Percentiles rank a stretch among this genome's conserved stretches.
These are phyloP conservation scores for Achlya flavicornis DNA, from an alignment of 2,888 invertebrate species.

Conservation along the genomic window DNA sequence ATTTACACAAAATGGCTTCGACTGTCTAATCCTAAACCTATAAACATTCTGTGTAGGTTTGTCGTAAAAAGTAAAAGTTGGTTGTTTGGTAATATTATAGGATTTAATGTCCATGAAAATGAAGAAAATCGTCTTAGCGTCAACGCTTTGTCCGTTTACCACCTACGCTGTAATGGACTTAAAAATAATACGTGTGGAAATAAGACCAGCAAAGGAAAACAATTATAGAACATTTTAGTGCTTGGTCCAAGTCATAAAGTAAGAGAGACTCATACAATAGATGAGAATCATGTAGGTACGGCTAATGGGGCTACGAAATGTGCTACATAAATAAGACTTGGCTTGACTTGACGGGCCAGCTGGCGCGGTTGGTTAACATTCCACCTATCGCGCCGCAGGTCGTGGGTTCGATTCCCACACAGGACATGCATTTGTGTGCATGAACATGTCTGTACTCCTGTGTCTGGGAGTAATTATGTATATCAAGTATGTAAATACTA, in stretches of 20 bases:
- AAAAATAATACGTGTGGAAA: conserved; percentile 50
- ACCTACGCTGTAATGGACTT: conserved; percentile 50
- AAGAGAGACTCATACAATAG: conserved; percentile 6
- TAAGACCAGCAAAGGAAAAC: conserved; percentile 53
- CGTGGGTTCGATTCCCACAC: too few relatives aligned
- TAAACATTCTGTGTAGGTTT: background rate
- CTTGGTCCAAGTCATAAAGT: conserved; percentile 28
- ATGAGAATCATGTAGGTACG: background rate
- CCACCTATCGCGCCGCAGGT: too few relatives aligned
- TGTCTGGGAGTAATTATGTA: too few relatives aligned
- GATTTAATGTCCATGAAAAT: conserved; percentile 15
- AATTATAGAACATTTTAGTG: conserved; percentile 49
- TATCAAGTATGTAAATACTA: too few relatives aligned
- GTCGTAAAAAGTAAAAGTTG: conserved; percentile 9
- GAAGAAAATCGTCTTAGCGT: conserved; percentile 29
- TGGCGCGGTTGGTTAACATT: too few relatives aligned
- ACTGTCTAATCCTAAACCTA: background rate
- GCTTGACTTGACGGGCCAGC: too few relatives aligned
- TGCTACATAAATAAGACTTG: too few relatives aligned
- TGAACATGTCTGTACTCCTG: too few relatives aligned
- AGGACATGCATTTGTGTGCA: too few relatives aligned
- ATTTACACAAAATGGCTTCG: background rate
- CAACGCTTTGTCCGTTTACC: conserved; percentile 31
- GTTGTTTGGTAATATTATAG: conserved; percentile 22
- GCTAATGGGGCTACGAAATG: background rate